Conservation (phyloP, 1,140 invertebrate genomes). For the Rhopalosiphum maidis region DNA sequence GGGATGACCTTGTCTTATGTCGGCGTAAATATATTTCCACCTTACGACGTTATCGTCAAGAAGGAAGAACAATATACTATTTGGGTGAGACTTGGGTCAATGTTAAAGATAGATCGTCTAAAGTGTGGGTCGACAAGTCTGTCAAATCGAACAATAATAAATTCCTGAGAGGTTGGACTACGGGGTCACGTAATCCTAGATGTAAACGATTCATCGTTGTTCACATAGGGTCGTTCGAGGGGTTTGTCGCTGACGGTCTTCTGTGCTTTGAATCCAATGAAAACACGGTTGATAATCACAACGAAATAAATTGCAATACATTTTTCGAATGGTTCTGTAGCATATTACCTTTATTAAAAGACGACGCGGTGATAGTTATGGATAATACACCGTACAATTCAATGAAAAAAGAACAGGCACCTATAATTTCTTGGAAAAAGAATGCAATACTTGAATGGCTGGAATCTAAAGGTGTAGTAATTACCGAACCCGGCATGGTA, state of each 20-base stretch:
- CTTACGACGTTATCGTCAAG: neutral
- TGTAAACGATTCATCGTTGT: neutral
- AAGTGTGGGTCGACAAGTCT: neutral
- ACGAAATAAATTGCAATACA: slow-evolving; percentile 27
- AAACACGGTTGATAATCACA: neutral
- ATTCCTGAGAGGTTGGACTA: neutral
- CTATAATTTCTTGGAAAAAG: neutral
- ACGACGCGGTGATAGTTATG: neutral
- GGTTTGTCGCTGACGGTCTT: neutral
- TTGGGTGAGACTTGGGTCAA: slow-evolving; percentile 51
- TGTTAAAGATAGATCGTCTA: neutral
- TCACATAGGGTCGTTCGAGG: neutral
- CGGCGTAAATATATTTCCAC: neutral
- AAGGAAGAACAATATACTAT: slow-evolving; percentile 18
- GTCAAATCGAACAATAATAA: too few species aligned
- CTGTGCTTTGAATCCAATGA: slow-evolving; percentile 36
- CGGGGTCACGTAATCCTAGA: neutral
- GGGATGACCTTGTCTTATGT: neutral
- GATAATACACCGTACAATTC: slow-evolving; percentile 33
- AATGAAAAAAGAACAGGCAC: neutral
- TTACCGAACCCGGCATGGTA: neutral
- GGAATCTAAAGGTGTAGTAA: neutral
- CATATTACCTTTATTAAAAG: neutral
- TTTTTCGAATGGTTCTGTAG: neutral
- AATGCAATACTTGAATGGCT: neutral